These are phyloP conservation scores for Acrocera orbiculus DNA, from an alignment of 2,888 invertebrate genomes.

Conservation along the genomic window DNA sequence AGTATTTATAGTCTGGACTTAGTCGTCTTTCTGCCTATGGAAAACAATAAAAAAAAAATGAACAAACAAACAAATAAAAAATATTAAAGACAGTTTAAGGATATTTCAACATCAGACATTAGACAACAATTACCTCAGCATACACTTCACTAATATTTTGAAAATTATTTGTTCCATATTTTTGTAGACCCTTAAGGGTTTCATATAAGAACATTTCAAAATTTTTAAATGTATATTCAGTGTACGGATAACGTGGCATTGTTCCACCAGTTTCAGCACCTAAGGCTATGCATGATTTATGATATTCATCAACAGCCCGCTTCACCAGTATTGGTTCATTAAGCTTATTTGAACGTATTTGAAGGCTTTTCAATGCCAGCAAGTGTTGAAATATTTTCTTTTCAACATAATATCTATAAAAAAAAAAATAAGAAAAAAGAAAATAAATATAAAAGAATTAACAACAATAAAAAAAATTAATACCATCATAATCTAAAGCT, in stretches of 20 bases:
- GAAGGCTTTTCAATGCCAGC: conserved; percentile 75
- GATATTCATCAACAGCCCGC: conserved; percentile 68
- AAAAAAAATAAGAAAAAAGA: conserved; percentile 7
- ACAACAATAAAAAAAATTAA: too few relatives aligned
- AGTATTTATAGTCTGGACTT: conserved; percentile 32
- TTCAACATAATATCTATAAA: conserved; percentile 68
- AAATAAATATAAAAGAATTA: conserved; percentile 1
- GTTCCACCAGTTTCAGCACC: conserved; percentile 34
- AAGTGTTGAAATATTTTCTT: conserved; percentile 85
- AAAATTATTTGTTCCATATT: conserved; percentile 44
- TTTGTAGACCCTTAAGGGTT: conserved; percentile 60
- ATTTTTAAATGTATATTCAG: conserved; percentile 51
- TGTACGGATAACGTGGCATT: conserved; percentile 42
- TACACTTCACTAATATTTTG: conserved; percentile 44
- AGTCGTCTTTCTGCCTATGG: conserved; percentile 31
- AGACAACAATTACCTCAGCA: conserved; percentile 42
- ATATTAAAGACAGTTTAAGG: too few relatives aligned
- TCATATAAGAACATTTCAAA: conserved; percentile 83
- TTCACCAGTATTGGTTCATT: conserved; percentile 79
- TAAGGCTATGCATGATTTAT: conserved; percentile 51
- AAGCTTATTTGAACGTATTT: conserved; percentile 75
- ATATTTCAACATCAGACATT: too few relatives aligned
- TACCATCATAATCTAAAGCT: too few relatives aligned
- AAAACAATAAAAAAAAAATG: conserved; percentile 8
- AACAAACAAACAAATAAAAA: too few relatives aligned